phyloP scores from a whole-genome alignment of 2,888 invertebrate genomes.

The Lasioglossum lativentre region DNA sequence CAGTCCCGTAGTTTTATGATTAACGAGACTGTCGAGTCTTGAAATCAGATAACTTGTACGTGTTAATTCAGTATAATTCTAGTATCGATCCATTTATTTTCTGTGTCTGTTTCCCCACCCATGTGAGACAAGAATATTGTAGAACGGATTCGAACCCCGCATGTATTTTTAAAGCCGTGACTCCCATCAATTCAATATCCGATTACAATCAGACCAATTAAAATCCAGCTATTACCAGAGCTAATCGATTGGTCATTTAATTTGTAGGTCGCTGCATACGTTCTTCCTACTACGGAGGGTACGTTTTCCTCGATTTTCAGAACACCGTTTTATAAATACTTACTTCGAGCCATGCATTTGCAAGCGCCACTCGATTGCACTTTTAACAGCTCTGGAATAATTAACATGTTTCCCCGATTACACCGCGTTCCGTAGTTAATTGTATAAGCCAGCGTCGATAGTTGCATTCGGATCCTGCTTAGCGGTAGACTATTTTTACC shows the following conservation, averaged over 20 bases:
- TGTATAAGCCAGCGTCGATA: not conserved
- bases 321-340: not conserved
- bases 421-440: not conserved
- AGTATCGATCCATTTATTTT: not conserved
- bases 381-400: not conserved
- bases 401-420: not conserved
- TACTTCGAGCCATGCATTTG: not conserved
- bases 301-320: not conserved
- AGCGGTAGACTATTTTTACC: not conserved
- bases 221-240: not conserved
- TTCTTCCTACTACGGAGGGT: not conserved
- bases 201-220: not conserved
- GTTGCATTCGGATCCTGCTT: not conserved
- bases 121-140: not conserved
- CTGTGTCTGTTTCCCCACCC: not conserved
- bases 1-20: not conserved
- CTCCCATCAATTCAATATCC: not conserved
- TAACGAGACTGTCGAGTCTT: not conserved
- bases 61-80: not conserved
- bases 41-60: not conserved
- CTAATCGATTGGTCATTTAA: not conserved
- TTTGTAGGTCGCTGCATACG: not conserved
- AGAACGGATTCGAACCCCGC: not conserved
- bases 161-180: not conserved
- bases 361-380: not conserved